Base-by-base conservation (phyloP, 2,797 vertebrate species). In the Anguilla marmorata region DNA sequence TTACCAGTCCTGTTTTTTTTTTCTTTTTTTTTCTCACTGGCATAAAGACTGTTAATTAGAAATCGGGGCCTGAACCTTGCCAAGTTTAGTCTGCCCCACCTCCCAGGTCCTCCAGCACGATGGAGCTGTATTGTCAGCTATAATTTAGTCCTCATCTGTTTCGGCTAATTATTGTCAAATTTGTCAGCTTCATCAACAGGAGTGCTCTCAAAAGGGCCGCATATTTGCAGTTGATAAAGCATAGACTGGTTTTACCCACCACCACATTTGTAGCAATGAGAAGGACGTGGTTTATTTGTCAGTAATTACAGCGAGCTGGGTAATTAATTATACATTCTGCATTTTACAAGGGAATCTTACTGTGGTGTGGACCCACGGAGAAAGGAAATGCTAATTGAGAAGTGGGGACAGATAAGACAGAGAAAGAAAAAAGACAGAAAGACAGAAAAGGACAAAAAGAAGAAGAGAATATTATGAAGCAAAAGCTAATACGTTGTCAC, bases 241-340 rank as follows among this genome's bases (percentile, higher is more conserved):
- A 97, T 98, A 98, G 97, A 97, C 97, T 97, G 96, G 97, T 97
- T 97, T 98, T 98, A 98, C 96, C 96, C 97, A 97, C 97, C 96
- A 96, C 97, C 97, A 96, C 97, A 96, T 97, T 97, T 96, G 96
- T 95, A 96, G 96, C 96, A 96, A 97, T 97, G 97, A 97, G 96
- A 97, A 97, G 97, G 97, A 98, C 97, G 97, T 96, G 97, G 97
- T 96, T 95, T 97, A 98, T 99, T 98, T 97, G 98, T 97, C 97
- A 97, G 97, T 99, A 98, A 99, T 99, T 99, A 99, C 97, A 98
- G 97, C 97, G 98, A 98, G 97, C 98, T 97, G 98, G 98, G 98
- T 98, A 98, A 99, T 99, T 98, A 98, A 99, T 99, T 98, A 98
- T 98, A 97, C 98, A 98, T 98, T 98, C 97, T 96, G 96, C 97